phyloP scores from a whole-genome alignment of 2,888 invertebrate species.

The Orthosia cruda region DNA sequence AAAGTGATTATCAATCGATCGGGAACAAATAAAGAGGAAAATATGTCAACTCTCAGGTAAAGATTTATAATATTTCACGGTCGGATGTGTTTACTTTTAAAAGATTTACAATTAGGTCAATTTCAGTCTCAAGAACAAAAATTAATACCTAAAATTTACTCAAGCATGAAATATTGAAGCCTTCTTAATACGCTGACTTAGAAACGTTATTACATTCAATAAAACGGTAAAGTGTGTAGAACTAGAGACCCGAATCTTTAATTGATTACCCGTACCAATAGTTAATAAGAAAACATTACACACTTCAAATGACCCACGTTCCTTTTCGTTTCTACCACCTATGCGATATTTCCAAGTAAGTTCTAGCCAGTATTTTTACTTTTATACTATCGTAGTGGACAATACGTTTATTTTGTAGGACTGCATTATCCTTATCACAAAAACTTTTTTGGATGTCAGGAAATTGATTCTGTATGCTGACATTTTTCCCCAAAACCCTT shows the following conservation, averaged over 20 bases:
- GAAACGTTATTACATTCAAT: neutral
- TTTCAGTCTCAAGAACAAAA: neutral
- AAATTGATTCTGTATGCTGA: conserved; percentile 69
- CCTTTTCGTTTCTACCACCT: neutral
- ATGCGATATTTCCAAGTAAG: conserved; percentile 1
- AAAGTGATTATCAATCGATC: conserved; percentile 20
- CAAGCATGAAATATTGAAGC: neutral
- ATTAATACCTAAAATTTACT: too few relatives aligned
- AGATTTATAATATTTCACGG: conserved; percentile 2
- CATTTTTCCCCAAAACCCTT: conserved; percentile 55
- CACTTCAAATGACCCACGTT: neutral
- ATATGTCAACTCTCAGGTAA: neutral
- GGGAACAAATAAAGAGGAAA: conserved; percentile 8
- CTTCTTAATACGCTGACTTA: neutral
- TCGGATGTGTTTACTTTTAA: neutral
- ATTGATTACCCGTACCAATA: neutral
- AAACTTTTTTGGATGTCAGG: conserved; percentile 64
- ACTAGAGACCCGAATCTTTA: neutral
- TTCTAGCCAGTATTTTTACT: neutral
- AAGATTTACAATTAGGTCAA: neutral
- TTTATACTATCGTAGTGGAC: conserved; percentile 13
- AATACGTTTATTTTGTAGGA: conserved; percentile 41
- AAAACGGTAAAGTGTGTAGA: neutral
- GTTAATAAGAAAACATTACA: conserved; percentile 8
- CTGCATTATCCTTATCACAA: conserved; percentile 63